Evolutionary conservation across 1,140 invertebrate genomes (phyloP), one percentile per base, ranked within the genome.

Genomic region (Penaeus indicus): DNA sequence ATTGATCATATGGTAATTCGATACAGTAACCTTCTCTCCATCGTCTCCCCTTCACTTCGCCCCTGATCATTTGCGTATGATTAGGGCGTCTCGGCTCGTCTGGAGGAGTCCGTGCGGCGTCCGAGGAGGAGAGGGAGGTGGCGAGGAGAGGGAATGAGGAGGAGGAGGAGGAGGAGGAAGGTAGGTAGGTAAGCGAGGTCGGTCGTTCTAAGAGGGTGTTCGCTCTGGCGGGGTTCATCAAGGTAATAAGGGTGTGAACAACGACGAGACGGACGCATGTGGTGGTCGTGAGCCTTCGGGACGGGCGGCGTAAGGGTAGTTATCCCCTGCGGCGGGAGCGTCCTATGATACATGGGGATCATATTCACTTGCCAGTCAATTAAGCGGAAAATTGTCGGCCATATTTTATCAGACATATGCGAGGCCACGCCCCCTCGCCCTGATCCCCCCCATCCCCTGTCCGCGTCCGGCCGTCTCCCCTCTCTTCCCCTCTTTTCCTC

Each of bases 1-100:
- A 88, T 88, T 88, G 86, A 88, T 88, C 86, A 88, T 88, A 88
- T 88, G 86, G 86, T 88, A 88, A 88, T 88, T 83, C 84, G 86
- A 88, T 88, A 88, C 86, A 88, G 42, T 84, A 27, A 27, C 54
- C 84, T 62, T n/a, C 77, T 42, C 61, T 82, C 25, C 22, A 47
- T 61, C 67, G 2, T 32, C 64, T 61, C 54, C n/a, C 86, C 61
- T 11, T 2, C 64, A 7, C 62, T 81, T 21, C 61, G 10, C 38
- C 42, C 16, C 22, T 18, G 47, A 85, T 64, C 27, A 47, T 47
- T 47, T 47, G 42, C 42, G 42, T 47, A 47, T 47, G 42, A 47
- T 47, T 47, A 47, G 42, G 42, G 42, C 42, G 42, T 47, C 42
- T 47, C 42, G 10, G 42, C 42, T 47, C 42, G 42, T 47, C 42